Conservation (phyloP, 2,888 invertebrate species). For the Drosophila gaucha region DNA sequence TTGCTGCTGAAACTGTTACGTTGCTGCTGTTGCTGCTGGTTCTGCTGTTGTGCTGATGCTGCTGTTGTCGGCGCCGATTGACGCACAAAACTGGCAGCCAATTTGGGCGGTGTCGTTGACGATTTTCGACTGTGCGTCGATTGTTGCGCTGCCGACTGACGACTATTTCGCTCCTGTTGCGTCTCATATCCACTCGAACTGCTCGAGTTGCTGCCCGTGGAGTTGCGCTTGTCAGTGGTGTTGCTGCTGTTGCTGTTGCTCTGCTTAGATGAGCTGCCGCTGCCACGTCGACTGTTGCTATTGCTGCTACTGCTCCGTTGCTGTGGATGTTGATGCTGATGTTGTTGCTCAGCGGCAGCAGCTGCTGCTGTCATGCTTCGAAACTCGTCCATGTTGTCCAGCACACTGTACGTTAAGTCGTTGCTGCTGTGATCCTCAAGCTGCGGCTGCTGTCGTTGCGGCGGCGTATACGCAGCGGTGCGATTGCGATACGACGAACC, state of each 20-base stretch:
- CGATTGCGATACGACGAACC: conserved; percentile 51
- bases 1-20: conserved; percentile 46
- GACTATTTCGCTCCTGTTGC: conserved; percentile 57
- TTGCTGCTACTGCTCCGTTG: conserved; percentile 27
- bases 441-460: conserved; percentile 54
- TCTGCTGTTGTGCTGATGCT: conserved; percentile 27
- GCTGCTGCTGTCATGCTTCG: conserved; percentile 67
- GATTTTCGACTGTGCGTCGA: conserved; percentile 51
- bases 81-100: conserved; percentile 62
- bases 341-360: conserved; percentile 28
- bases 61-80: conserved; percentile 36
- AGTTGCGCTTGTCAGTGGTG: conserved; percentile 71
- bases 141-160: conserved; percentile 32
- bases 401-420: conserved; percentile 83
- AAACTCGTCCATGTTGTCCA: conserved; percentile 82
- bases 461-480: conserved; percentile 71
- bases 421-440: conserved; percentile 64
- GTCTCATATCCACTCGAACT: conserved; percentile 66
- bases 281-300: conserved; percentile 46
- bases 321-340: conserved; percentile 45
- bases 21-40: conserved; percentile 26
- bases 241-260: conserved; percentile 27
- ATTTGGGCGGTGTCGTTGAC: conserved; percentile 68
- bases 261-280: conserved; percentile 46
- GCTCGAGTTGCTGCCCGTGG: conserved; percentile 70